These are phyloP conservation scores for Eucera pruinosa DNA, from an alignment of 2,888 invertebrate species.

Conservation along the genomic window DNA sequence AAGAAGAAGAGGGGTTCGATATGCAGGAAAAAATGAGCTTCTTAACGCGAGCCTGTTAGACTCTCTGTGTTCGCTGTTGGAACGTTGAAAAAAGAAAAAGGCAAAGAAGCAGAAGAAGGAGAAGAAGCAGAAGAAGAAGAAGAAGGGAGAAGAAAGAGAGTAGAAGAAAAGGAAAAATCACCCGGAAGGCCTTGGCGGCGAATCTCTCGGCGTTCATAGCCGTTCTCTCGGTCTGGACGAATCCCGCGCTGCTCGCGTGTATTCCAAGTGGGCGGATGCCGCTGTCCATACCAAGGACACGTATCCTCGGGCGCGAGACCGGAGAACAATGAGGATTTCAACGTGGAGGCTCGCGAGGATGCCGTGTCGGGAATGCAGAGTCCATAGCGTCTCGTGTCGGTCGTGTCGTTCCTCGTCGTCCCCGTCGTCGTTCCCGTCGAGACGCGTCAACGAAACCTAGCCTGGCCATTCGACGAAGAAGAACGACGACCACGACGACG, in stretches of 20 bases:
- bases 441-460: slow-evolving; percentile 60
- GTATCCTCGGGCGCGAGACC: slow-evolving; percentile 60
- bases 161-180: slow-evolving; percentile 27
- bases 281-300: slow-evolving; percentile 71
- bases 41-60: slow-evolving; percentile 22
- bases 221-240: slow-evolving; percentile 17
- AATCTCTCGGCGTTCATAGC: slow-evolving; percentile 23
- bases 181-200: slow-evolving; percentile 51
- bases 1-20: background rate
- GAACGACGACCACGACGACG: slow-evolving; percentile 19
- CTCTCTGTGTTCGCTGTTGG: too few species aligned
- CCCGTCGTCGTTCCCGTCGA: slow-evolving; percentile 41
- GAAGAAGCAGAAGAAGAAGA: background rate
- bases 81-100: too few species aligned
- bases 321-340: slow-evolving; percentile 72
- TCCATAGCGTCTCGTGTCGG: slow-evolving; percentile 50
- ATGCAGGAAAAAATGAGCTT: background rate
- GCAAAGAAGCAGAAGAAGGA: background rate
- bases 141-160: background rate
- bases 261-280: slow-evolving; percentile 69
- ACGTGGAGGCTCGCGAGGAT: slow-evolving; percentile 56
- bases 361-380: slow-evolving; percentile 70
- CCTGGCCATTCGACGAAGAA: slow-evolving; percentile 16
- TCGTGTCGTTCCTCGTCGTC: slow-evolving; percentile 27
- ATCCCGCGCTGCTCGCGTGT: slow-evolving; percentile 34